Evolutionary conservation across 1,140 invertebrate genomes (phyloP).

Genomic region (Bombus sibiricus): DNA sequence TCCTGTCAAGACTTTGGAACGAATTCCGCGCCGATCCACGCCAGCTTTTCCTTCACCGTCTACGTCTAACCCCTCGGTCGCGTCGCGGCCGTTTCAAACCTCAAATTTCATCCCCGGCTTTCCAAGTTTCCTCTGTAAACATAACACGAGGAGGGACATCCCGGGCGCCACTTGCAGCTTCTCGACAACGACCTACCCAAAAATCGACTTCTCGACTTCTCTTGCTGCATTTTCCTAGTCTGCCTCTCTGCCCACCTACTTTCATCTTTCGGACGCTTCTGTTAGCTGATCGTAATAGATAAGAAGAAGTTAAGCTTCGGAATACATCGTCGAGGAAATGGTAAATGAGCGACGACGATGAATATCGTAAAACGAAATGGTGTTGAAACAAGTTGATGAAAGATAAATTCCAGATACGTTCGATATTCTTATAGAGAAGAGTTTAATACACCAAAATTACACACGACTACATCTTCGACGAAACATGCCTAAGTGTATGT

Average conservation of each 20-base stretch:
- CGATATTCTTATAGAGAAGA: conserved; percentile 28
- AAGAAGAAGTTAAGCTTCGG: conserved; percentile 36
- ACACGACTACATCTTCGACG: no score
- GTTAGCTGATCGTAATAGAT: conserved; percentile 55
- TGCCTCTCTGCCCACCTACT: background rate
- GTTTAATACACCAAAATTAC: background rate
- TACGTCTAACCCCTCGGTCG: background rate
- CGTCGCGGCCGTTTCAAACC: conserved; percentile 44
- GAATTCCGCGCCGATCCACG: conserved; percentile 18
- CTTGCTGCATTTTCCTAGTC: conserved; percentile 1
- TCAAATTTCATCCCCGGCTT: conserved; percentile 73
- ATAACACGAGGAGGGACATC: conserved; percentile 59
- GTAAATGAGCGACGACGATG: no score
- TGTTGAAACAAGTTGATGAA: background rate
- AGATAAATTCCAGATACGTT: background rate
- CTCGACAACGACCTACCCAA: conserved; percentile 35
- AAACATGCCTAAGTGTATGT: no score
- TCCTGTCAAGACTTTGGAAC: conserved; percentile 72
- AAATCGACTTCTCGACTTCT: conserved; percentile 63
- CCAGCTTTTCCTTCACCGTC: conserved; percentile 43
- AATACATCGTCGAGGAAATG: conserved; percentile 21
- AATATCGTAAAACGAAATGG: no score
- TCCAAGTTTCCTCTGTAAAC: conserved; percentile 78
- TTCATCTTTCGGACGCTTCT: background rate
- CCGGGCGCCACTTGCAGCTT: conserved; percentile 62